phyloP scores from a whole-genome alignment of 2,888 invertebrate species.

The Catocala sponsa region DNA sequence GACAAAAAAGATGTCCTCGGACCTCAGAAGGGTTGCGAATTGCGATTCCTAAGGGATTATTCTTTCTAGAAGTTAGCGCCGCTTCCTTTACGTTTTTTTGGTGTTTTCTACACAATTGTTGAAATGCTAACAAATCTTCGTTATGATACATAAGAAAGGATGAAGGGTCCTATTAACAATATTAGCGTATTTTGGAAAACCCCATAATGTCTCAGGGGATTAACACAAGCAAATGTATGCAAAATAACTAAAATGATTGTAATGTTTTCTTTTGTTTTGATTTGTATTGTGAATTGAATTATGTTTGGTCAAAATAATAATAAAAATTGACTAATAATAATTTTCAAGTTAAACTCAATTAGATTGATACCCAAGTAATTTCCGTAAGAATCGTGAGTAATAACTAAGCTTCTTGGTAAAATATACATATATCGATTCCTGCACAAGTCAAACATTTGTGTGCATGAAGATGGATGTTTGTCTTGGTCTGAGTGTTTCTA shows the following conservation, averaged over 20 bases:
- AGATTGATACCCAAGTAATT: too few species aligned
- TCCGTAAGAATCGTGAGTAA: too few species aligned
- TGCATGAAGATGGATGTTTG: too few species aligned
- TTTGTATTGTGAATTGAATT: too few species aligned
- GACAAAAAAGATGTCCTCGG: conserved; percentile 62
- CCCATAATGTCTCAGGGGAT: conserved; percentile 21
- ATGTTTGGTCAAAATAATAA: too few species aligned
- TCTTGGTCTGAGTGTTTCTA: too few species aligned
- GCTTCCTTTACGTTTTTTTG: conserved; percentile 56
- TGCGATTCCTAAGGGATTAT: conserved; percentile 76
- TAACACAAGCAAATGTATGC: neutral
- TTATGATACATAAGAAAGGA: conserved; percentile 30
- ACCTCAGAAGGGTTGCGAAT: conserved; percentile 70
- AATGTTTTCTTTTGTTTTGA: too few species aligned
- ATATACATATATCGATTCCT: too few species aligned
- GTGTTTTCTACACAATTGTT: conserved; percentile 50
- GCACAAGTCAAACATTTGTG: too few species aligned
- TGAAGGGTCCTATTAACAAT: conserved; percentile 40
- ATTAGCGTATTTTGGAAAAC: conserved; percentile 25
- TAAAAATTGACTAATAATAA: too few species aligned
- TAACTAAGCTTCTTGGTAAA: too few species aligned
- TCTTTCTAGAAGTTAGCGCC: conserved; percentile 77
- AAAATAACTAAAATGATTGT: neutral
- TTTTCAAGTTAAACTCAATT: too few species aligned
- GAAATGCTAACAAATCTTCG: conserved; percentile 57